These are phyloP conservation scores for Theristus sp. DNA, from an alignment of 2,888 invertebrate species.

Conservation along the genomic window DNA sequence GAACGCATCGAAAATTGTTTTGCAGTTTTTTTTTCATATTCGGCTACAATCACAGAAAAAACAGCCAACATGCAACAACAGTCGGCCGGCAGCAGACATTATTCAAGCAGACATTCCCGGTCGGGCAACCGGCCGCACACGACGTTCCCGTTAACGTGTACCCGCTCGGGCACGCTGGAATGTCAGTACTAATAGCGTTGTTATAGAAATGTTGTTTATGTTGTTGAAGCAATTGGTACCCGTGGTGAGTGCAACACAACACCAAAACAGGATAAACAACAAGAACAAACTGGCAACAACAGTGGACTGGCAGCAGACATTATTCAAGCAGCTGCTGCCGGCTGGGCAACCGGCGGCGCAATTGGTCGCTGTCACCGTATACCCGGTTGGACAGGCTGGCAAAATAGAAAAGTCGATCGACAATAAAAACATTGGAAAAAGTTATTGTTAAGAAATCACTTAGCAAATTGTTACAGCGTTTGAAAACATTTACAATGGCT, in stretches of 20 bases:
- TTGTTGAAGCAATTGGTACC: no score
- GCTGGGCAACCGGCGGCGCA: background rate
- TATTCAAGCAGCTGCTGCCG: background rate
- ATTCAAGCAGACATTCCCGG: background rate
- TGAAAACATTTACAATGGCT: background rate
- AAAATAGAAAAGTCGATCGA: no score
- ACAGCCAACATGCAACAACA: background rate
- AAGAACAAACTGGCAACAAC: background rate
- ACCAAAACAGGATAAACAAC: background rate
- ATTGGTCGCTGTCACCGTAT: background rate
- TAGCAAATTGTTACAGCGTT: background rate
- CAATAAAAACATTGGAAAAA: no score
- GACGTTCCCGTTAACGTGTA: background rate
- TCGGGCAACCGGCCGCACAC: background rate
- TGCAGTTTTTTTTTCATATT: background rate
- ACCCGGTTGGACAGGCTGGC: background rate
- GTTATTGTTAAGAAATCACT: background rate
- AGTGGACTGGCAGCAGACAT: background rate
- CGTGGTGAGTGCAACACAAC: no score
- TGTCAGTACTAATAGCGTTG: background rate
- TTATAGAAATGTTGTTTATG: background rate
- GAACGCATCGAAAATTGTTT: no score
- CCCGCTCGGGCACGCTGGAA: background rate
- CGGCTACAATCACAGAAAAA: no score
- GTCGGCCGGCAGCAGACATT: background rate